phyloP scores from a whole-genome alignment of 2,113 vertebrate genomes.

The Melanocharis versteri region DNA sequence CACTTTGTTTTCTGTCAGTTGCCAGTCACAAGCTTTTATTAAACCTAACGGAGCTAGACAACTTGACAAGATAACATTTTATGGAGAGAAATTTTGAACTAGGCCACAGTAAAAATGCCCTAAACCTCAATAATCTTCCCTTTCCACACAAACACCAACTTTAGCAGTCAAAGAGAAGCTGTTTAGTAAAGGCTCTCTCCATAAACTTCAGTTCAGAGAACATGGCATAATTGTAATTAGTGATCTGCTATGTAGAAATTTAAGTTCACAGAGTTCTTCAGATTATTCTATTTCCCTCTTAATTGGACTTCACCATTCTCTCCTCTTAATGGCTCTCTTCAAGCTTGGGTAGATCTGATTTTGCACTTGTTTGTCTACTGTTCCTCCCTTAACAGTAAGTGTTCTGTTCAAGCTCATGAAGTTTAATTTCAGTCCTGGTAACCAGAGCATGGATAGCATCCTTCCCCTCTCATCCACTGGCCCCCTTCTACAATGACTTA shows the following conservation, averaged over 20 bases:
- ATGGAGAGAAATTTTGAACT: background rate
- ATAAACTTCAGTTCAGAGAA: background rate
- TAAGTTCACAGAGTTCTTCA: background rate
- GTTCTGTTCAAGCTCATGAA: background rate
- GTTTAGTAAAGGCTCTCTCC: background rate
- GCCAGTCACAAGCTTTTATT: background rate
- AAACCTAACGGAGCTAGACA: background rate
- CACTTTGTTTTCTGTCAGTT: background rate
- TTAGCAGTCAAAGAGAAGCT: background rate
- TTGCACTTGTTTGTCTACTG: background rate
- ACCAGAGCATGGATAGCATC: background rate
- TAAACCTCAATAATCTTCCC: background rate
- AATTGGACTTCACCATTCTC: background rate
- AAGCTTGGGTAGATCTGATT: background rate
- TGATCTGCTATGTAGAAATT: background rate
- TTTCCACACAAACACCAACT: background rate
- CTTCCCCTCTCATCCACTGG: background rate
- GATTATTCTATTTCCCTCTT: background rate
- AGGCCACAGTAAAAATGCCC: background rate
- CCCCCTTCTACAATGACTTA: background rate
- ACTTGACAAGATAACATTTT: background rate
- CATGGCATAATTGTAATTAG: background rate
- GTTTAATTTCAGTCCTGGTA: background rate
- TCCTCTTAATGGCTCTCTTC: background rate
- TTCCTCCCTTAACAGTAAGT: background rate